These are phyloP conservation scores for Phrynocephalus guinanensis DNA, from an alignment of 2,797 vertebrate species.

Conservation along the genomic window DNA sequence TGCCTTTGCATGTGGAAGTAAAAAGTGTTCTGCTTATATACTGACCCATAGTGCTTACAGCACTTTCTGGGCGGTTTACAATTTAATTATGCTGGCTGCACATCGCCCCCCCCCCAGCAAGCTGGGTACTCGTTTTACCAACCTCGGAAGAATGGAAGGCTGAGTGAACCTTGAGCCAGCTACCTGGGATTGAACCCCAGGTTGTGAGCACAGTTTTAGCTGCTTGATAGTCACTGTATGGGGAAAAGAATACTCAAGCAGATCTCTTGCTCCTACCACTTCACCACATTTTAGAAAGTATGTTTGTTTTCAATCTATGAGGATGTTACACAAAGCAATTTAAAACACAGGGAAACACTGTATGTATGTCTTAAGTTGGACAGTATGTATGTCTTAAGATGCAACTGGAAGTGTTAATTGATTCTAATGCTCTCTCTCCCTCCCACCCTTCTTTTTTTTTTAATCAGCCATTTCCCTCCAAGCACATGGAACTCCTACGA, in stretches of 20 bases:
- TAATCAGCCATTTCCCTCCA: slow-evolving; percentile 31
- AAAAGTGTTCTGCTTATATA: no score
- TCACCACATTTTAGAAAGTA: not conserved
- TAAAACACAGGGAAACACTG: not conserved
- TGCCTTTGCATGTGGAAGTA: no score
- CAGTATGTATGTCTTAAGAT: not conserved
- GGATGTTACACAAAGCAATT: not conserved
- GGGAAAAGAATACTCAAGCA: not conserved
- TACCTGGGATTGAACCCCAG: no score
- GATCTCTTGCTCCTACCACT: not conserved
- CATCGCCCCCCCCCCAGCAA: no score
- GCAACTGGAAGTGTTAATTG: not conserved
- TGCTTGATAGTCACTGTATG: not conserved
- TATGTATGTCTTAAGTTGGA: not conserved
- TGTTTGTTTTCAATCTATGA: not conserved
- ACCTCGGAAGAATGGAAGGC: no score
- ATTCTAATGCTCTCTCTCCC: slow-evolving; percentile 3
- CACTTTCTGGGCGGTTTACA: no score
- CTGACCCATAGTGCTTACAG: no score
- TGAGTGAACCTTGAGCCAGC: no score
- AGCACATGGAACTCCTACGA: slow-evolving; percentile 50
- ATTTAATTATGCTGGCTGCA: no score
- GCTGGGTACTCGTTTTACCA: no score
- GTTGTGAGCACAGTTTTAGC: no score
- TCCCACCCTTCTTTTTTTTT: slow-evolving; percentile 5